phyloP scores from a whole-genome alignment of 2,888 invertebrate species.

The Elgonia sp. region DNA sequence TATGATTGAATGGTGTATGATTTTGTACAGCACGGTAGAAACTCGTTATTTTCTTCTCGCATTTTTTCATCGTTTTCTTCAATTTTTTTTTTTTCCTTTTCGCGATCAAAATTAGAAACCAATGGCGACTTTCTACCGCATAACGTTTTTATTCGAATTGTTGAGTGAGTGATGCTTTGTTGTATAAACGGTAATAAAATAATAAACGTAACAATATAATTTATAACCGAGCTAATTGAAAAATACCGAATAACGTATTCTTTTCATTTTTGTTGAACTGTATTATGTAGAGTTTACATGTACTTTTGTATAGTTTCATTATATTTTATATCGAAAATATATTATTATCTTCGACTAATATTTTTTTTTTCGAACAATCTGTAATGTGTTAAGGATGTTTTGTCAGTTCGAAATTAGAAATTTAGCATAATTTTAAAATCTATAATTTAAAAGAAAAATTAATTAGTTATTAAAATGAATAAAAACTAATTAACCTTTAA shows the following conservation, averaged over 20 bases:
- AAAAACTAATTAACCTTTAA: too few relatives aligned
- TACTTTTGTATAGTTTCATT: slow-evolving; percentile 11
- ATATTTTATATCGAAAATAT: too few relatives aligned
- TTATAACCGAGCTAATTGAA: slow-evolving; percentile 8
- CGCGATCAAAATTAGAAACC: slow-evolving; percentile 70
- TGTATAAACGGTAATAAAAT: slow-evolving; percentile 47
- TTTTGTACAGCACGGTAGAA: slow-evolving; percentile 67
- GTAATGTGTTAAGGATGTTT: too few relatives aligned
- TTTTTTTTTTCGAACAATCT: not conserved
- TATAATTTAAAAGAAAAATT: too few relatives aligned
- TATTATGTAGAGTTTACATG: slow-evolving; percentile 33
- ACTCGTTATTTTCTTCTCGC: slow-evolving; percentile 65
- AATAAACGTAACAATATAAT: slow-evolving; percentile 15
- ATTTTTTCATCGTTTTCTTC: slow-evolving; percentile 10
- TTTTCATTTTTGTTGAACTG: slow-evolving; percentile 15
- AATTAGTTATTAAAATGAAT: too few relatives aligned
- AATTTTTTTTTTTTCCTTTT: not conserved
- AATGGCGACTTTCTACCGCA: slow-evolving; percentile 72
- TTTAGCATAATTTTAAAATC: too few relatives aligned
- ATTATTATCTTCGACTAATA: too few relatives aligned
- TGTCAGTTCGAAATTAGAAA: too few relatives aligned
- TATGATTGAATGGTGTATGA: slow-evolving; percentile 71
- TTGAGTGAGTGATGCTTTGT: slow-evolving; percentile 52
- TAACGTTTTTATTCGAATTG: slow-evolving; percentile 28
- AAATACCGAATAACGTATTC: not conserved